Percentiles rank a stretch among this genome's conserved stretches.
Evolutionary conservation across 1,140 invertebrate species (phyloP).

Genomic region (Lepidostoma basale): DNA sequence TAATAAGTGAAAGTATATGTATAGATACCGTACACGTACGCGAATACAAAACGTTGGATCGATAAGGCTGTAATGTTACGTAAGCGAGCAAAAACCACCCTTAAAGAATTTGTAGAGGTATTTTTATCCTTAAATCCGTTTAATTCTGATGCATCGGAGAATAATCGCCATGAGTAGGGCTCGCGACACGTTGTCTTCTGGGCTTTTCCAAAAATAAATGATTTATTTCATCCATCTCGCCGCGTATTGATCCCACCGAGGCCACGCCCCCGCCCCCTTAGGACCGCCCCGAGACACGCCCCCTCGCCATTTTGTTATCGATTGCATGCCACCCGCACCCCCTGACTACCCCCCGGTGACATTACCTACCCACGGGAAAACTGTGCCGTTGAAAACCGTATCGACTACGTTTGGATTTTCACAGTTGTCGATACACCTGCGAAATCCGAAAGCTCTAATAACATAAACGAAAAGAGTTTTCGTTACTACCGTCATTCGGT

Average conservation of each 20-base stretch:
- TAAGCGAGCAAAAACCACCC: too few species aligned
- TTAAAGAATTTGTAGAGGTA: too few species aligned
- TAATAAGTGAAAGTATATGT: too few species aligned
- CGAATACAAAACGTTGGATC: too few species aligned
- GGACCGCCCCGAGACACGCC: slow-evolving; percentile 22
- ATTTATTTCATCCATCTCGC: neutral
- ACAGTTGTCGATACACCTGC: neutral
- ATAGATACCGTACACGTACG: too few species aligned
- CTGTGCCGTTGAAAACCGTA: neutral
- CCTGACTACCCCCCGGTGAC: neutral
- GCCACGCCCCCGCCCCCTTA: slow-evolving; percentile 25
- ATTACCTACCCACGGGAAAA: neutral
- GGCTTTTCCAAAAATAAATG: slow-evolving; percentile 11
- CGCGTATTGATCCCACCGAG: slow-evolving; percentile 29
- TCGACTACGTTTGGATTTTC: neutral
- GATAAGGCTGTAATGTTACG: too few species aligned
- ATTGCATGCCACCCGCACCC: slow-evolving; percentile 9
- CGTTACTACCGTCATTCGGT: neutral
- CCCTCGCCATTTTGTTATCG: slow-evolving; percentile 37
- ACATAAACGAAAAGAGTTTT: neutral
- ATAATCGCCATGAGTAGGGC: too few species aligned
- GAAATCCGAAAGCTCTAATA: neutral
- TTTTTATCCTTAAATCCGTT: too few species aligned
- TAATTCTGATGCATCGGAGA: too few species aligned
- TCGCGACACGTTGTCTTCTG: too few species aligned